Base-by-base conservation (phyloP, 2,888 invertebrate genomes). In the Orgyia antiqua region DNA sequence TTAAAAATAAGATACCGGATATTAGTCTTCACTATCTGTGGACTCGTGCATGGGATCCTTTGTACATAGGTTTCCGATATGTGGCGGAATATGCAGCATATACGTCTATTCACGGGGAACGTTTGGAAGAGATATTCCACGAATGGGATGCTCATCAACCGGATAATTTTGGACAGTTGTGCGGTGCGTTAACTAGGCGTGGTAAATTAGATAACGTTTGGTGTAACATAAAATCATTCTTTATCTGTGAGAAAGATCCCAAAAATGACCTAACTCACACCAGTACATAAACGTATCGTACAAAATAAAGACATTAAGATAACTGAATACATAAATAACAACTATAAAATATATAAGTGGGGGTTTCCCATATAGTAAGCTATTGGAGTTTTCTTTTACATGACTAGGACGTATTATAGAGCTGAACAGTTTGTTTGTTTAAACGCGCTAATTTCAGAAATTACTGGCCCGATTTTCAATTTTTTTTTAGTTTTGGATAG, bases 231-330 rank as follows among this genome's bases (percentile, higher is more conserved):
- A 9, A 3, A 12, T 21, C 26, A 5, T 7, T 21, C 7, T 31
- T 31, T 5, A 25, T 31, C 7, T 31, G 31, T 9, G 31, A 31
- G 15, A 31, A 21, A n/a, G 21, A 31, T 13, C 31, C 31, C 7
- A 7, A 20, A 12, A 21, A 31, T 20, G 9, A 25, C 11, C 10
- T n/a, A n/a, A n/a, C n/a, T n/a, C n/a, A n/a, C n/a, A n/a, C n/a
- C n/a, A n/a, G n/a, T n/a, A n/a, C n/a, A n/a, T n/a, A n/a, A n/a
- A n/a, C n/a, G n/a, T n/a, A n/a, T n/a, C n/a, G n/a, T n/a, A n/a
- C n/a, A n/a, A n/a, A n/a, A n/a, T n/a, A n/a, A n/a, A n/a, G n/a
- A n/a, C n/a, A n/a, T n/a, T n/a, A n/a, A n/a, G n/a, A n/a, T n/a
- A n/a, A n/a, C n/a, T n/a, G n/a, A n/a, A n/a, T n/a, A n/a, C n/a